Percentiles rank a stretch among this genome's conserved stretches.
Conservation (phyloP, 1,140 invertebrate species). For the Zophobas atratus region DNA sequence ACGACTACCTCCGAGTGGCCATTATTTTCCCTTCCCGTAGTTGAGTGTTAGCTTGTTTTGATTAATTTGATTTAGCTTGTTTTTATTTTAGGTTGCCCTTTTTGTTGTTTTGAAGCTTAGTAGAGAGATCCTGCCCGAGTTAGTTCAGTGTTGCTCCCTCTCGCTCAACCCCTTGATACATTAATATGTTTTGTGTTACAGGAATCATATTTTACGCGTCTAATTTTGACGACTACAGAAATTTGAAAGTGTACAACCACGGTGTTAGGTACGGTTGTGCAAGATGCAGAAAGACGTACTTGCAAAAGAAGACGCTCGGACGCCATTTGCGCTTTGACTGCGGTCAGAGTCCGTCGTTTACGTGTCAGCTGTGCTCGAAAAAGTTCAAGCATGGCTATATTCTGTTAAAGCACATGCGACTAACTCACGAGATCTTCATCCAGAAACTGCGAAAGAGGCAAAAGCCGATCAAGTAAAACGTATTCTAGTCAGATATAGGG, state of each 20-base stretch:
- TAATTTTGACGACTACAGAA: constrained; percentile 60
- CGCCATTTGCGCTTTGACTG: constrained; percentile 72
- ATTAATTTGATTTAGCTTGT: constrained; percentile 27
- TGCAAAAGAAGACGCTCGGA: constrained; percentile 71
- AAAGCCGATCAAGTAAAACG: constrained; percentile 28
- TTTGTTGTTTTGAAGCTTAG: constrained; percentile 36
- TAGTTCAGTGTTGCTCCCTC: constrained; percentile 30
- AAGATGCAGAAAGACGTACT: constrained; percentile 74
- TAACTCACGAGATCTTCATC: constrained; percentile 62
- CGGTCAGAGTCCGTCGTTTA: constrained; percentile 77
- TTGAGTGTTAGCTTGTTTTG: constrained; percentile 28
- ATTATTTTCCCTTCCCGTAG: constrained; percentile 23
- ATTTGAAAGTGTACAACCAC: constrained; percentile 60
- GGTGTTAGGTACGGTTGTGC: constrained; percentile 70
- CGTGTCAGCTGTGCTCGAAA: constrained; percentile 72
- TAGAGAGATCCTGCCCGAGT: constrained; percentile 15
- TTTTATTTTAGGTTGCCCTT: constrained; percentile 37
- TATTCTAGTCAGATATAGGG: constrained; percentile 12
- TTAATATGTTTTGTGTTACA: constrained; percentile 46
- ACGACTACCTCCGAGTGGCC: not conserved
- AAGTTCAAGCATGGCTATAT: constrained; percentile 70
- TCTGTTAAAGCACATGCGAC: constrained; percentile 69
- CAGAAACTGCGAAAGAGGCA: constrained; percentile 61
- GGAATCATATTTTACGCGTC: constrained; percentile 53
- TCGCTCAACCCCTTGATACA: constrained; percentile 1